phyloP scores from a whole-genome alignment of 2,113 vertebrate species.

The Platysternon megacephalum region DNA sequence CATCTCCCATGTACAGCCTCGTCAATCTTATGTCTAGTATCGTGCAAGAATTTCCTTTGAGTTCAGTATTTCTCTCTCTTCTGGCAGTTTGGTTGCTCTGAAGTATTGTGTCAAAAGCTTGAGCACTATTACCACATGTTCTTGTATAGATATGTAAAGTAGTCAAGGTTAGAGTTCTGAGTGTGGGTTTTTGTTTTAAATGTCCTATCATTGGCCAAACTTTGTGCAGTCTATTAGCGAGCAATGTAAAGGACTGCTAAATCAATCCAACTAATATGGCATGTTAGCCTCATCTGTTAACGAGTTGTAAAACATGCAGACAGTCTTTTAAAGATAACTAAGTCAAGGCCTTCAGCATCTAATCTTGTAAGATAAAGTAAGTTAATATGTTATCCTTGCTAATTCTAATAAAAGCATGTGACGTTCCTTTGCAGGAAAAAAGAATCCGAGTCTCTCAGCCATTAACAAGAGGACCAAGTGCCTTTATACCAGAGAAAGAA shows the following conservation, averaged over 20 bases:
- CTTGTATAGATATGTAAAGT: neutral
- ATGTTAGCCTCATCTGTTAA: neutral
- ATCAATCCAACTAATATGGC: neutral
- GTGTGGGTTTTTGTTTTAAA: neutral
- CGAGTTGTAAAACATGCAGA: neutral
- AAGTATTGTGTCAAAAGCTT: neutral
- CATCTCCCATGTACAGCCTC: neutral
- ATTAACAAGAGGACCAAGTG: conserved; percentile 87
- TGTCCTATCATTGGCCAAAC: neutral
- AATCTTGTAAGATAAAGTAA: neutral
- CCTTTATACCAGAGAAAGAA: conserved; percentile 90
- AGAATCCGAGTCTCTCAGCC: conserved; percentile 81
- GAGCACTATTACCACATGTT: neutral
- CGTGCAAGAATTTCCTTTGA: neutral
- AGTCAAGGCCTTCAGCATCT: neutral
- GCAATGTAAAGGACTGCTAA: neutral
- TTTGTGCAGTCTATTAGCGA: fast-evolving
- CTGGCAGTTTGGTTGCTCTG: conserved; percentile 3
- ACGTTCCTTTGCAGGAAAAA: conserved; percentile 79
- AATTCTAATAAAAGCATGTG: conserved; percentile 4
- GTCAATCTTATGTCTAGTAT: neutral
- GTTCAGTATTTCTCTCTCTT: neutral
- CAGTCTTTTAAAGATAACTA: neutral
- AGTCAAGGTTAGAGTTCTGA: neutral
- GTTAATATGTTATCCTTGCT: neutral